A percentile compares a stretch with the other conserved stretches of the same genome.
phyloP scores from a whole-genome alignment of 1,140 invertebrate species.

The Papilio xuthus region DNA sequence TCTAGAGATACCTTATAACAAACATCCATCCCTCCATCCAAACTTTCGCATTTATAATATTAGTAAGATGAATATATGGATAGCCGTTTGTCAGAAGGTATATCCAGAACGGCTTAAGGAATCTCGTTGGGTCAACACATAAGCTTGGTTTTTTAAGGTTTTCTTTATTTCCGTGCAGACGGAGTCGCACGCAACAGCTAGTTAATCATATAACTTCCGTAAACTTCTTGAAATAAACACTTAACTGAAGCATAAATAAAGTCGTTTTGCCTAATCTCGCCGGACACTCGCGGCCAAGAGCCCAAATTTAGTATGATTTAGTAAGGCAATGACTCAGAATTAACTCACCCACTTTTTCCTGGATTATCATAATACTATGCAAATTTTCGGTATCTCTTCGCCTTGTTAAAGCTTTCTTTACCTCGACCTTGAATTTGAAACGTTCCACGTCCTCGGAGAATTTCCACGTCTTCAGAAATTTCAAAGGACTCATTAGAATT shows the following conservation, averaged over 20 bases:
- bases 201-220: background rate
- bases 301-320: slow-evolving; percentile 44
- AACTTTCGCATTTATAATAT: too few species aligned
- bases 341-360: slow-evolving; percentile 38
- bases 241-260: slow-evolving; percentile 42
- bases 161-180: too few species aligned
- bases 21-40: too few species aligned
- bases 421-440: slow-evolving; percentile 17
- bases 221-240: slow-evolving; percentile 21
- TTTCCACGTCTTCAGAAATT: background rate
- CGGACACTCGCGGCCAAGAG: slow-evolving; percentile 37
- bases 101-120: too few species aligned
- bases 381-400: slow-evolving; percentile 6
- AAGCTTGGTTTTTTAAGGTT: too few species aligned
- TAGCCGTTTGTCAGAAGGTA: too few species aligned
- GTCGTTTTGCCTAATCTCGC: slow-evolving; percentile 40
- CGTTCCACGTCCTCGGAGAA: background rate
- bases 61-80: too few species aligned
- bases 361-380: slow-evolving; percentile 42
- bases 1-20: too few species aligned
- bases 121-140: too few species aligned
- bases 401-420: slow-evolving; percentile 9
- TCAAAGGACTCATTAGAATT: background rate
- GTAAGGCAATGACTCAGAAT: slow-evolving; percentile 42
- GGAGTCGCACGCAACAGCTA: too few species aligned